Base-by-base conservation (phyloP, 2,888 invertebrate genomes). In the Netelia inedita region DNA sequence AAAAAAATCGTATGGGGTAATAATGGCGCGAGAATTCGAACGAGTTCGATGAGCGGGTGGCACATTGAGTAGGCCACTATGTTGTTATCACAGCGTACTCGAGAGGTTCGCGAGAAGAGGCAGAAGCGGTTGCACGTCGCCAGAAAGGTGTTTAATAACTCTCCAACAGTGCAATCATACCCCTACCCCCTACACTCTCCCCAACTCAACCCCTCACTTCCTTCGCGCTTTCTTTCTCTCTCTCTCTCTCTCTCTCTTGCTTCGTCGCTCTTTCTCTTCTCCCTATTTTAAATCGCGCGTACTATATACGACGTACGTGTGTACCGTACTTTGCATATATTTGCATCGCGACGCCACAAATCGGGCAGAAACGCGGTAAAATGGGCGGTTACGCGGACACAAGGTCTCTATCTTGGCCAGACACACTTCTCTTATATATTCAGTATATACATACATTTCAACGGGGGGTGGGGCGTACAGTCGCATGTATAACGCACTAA, bases 121-220 rank as follows among this genome's bases (percentile, higher is more conserved):
- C 75, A 83, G 43, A 79, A 79, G 69, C 84, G 85, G 86, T 87
- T 88, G 87, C 89, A 90, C 89, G 90, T 91, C 90, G 89, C 90
- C 91, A 89, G 91, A 90, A 91, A 91, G 92, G 91, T 91, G 91
- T 92, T 92, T 93, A 93, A 93, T 93, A 91, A 93, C 91, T 88
- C 88, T 88, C 90, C 89, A 91, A 91, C 90, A 91, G 92, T 90
- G 91, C 92, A 92, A 92, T 93, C 92, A 89, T 85, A 87, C 82
- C 57, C 65, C 35, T 71, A 28, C 21, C 68, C 72, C n/a, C 53
- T 68, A 43, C 59, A 5, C 9, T 43, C 46, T 46, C 66, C 55
- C 21, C 59, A n/a, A 50, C 28, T 66, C 28, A n/a, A 43, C 69
- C 46, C 46, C 46, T 11, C 2, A 0, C 46, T 46, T 46, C 50